Evolutionary conservation across 2,797 vertebrate species (phyloP), one percentile per base, ranked within the genome.

Genomic region (Arremon aurantiirostris): DNA sequence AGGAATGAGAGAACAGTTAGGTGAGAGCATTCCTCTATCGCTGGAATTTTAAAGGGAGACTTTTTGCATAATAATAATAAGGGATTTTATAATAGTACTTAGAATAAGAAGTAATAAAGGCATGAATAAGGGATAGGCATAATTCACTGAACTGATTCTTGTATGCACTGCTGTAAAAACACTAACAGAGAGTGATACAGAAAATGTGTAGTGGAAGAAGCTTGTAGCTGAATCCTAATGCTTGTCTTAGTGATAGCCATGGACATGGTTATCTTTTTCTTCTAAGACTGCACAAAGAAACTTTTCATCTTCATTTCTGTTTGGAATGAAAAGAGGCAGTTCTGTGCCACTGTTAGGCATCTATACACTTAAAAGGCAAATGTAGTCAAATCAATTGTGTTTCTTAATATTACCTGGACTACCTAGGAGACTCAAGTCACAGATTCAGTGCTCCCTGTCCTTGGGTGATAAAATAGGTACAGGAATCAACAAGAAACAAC

Each of bases 401-500:
- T 83, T 44, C 26, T 86, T 47, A 37, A 20, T 70, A 23, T 55
- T 77, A 66, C 16, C 37, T 30, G 11, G 8, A 50, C 22, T 61
- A 69, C 16, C 7, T 19, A 23, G 42, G 34, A 81, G 16, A 47
- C 3, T 69, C 8, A 19, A 28, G 18, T 46, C 28, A 52, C 47
- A 65, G 46, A 34, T 50, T 56, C 34, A 69, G 22, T 50, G 24
- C 19, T 63, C 37, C 8, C 30, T 71, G 15, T 49, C 17, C 3
- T 49, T 22, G 30, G 4, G 1, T 8, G 7, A 0, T 13, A 68
- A 53, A 72, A 63, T 1, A n/a, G 22, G 18, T 53, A 44, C 1
- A 53, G 12, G 3, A 4, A 39, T 50, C 39, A 39, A 39, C 39
- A 63, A 61, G 34, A 75, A 92, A 26, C 6, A 50, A 4, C 14